Base-by-base conservation (phyloP, 2,113 vertebrate species). In the Apteryx owenii region DNA sequence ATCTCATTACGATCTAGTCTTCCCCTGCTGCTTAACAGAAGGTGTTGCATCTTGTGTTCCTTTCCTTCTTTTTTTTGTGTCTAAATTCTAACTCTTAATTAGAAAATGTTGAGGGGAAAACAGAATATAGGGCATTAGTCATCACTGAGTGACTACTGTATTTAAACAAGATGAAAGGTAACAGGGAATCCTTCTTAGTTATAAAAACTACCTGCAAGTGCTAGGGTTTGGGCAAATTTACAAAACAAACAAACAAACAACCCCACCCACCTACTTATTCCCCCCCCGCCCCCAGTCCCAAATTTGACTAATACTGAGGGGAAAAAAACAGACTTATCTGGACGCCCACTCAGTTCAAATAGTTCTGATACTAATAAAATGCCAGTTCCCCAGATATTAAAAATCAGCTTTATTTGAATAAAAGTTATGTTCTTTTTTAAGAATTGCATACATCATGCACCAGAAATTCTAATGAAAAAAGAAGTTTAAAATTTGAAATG, bases 101-200 rank as follows among this genome's bases (percentile, higher is more conserved):
- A 54, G 58, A 94, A 90, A 89, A 90, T 40, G 85, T 78, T 53
- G 22, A 80, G 56, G 31, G 29, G 56, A 72, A 89, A 93, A 4
- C 62, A 76, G n/a, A 81, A 84, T 88, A 87, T 61, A 93, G 80
- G 28, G 51, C n/a, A 89, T 88, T 80, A 91, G 73, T 95, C 93
- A 95, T 80, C 66, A 68, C 14, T 19, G 21, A 75, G 10, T 66
- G 36, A 81, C 65, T 46, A 56, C 9, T 2, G 25, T 70, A 73
- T 50, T 91, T 81, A 77, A 84, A 69, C 19, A 90, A 65, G 60
- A 81, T 73, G 66, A 92, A 2, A 8, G 60, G 31, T 14, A 87
- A 38, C 25, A 81, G 31, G 40, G 58, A 92, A 70, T 17, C 3
- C 60, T 85, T 73, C 53, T 15, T 65, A 72, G 44, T 50, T 65